Conservation (phyloP, 1,140 invertebrate species). For the Odontomachus brunneus region DNA sequence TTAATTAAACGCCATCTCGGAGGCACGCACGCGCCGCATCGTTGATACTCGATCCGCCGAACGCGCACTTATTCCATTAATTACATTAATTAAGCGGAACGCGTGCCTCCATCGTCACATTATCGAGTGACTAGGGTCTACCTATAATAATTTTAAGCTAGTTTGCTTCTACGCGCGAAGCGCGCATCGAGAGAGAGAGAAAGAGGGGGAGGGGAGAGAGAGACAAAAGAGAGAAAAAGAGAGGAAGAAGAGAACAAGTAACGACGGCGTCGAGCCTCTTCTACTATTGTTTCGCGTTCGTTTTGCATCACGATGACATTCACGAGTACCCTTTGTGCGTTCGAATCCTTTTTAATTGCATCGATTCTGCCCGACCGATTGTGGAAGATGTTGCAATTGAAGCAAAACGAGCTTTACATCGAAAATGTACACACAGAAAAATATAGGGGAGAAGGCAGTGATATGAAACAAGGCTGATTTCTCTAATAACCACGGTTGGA, state of each 20-base stretch:
- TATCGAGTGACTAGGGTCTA: constrained; percentile 32
- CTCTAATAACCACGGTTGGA: too few relatives aligned
- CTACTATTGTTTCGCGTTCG: neutral
- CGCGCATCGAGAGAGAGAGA: neutral
- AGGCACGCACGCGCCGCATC: constrained; percentile 34
- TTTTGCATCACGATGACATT: neutral
- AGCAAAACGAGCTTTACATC: neutral
- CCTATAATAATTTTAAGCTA: constrained; percentile 27
- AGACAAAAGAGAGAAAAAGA: too few relatives aligned
- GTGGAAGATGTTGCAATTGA: neutral
- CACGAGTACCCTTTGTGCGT: neutral
- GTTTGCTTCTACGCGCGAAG: neutral
- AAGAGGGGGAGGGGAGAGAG: too few relatives aligned
- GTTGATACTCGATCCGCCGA: neutral
- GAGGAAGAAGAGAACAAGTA: neutral
- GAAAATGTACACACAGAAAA: too few relatives aligned
- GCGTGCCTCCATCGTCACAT: constrained; percentile 36
- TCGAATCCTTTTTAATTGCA: neutral
- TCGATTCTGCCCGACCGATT: neutral
- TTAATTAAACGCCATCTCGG: constrained; percentile 66
- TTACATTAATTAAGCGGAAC: constrained; percentile 18
- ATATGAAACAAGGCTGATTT: too few relatives aligned
- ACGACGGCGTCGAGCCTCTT: neutral
- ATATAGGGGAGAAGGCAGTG: too few relatives aligned
- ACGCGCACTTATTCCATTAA: constrained; percentile 3